Percentiles rank a stretch among this genome's conserved stretches.
These are phyloP conservation scores for Clarias pachynema DNA, from an alignment of 2,797 vertebrate genomes.

Conservation along the genomic window DNA sequence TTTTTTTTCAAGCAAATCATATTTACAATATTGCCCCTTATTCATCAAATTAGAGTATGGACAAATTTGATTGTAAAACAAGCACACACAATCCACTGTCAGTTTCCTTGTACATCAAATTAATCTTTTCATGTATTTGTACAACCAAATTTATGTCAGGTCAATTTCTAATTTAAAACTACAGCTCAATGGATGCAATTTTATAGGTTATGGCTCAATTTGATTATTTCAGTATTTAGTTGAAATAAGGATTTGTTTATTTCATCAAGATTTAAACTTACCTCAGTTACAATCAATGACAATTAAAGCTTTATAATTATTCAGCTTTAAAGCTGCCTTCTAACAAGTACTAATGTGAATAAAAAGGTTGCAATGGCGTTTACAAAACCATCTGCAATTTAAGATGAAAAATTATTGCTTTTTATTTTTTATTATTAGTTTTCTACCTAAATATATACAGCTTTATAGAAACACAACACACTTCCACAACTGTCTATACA, in stretches of 20 bases:
- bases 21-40: neutral
- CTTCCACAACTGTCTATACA: neutral
- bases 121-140: neutral
- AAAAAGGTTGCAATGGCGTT: neutral
- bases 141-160: neutral
- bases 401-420: neutral
- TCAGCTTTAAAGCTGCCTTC: neutral
- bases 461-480: neutral
- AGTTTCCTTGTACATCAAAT: neutral
- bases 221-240: neutral
- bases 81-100: neutral
- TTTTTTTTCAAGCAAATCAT: neutral
- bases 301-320: neutral
- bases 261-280: neutral
- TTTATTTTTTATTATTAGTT: too few relatives aligned
- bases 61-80: neutral
- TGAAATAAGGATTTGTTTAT: neutral
- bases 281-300: neutral
- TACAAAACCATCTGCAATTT: neutral
- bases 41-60: neutral
- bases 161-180: neutral
- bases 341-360: neutral
- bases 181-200: neutral
- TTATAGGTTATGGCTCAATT: neutral
- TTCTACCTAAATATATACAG: neutral